Base-by-base conservation (phyloP, 2,888 invertebrate genomes). In the Campopleginae sp. region DNA sequence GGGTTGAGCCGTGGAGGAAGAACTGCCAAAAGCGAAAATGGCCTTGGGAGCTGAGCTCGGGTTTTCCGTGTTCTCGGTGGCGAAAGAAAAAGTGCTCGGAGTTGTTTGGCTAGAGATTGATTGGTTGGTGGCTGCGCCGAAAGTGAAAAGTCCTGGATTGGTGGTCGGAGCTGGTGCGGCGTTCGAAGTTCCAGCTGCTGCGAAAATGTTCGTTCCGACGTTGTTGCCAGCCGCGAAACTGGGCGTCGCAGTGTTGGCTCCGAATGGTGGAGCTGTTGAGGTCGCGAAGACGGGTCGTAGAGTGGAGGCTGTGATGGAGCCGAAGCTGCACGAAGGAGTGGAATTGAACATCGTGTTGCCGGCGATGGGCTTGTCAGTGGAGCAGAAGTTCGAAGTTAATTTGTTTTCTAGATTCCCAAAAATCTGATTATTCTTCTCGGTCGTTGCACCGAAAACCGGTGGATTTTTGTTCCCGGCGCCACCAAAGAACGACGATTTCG, bases 1-100 rank as follows among this genome's bases (percentile, higher is more conserved):
- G 42, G 85, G 68, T 78, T 87, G 89, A 6, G 87, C 23, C 31
- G 31, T 82, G 23, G 19, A 38, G 27, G 33, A 38, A 12, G 58
- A 17, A 14, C 86, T 86, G 48, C 91, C 93, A 82, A 90, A 93
- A 0, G 89, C 81, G 48, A 92, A 93, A 1, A 93, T 66, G n/a
- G 76, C 61, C 33, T 89, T 88, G 0, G 84, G 80, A 0, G 51
- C 77, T 8, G 87, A 75, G 44, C 79, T 48, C 0, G 87, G 65
- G 2, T 84, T 54, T 4, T 85, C 44, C 31, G 89, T 85, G 8
- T 86, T 88, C 4, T 88, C 89, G 0, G 88, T 72, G 0, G 88
- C 85, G 33, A 91, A 93, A 31, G 88, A 90, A 71, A 92, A 93
- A 19, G 89, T 88, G 38, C 86, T 58, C 17, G 86, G 44, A 0